Evolutionary conservation across 2,888 invertebrate genomes (phyloP), one percentile per base, ranked within the genome.

Genomic region (Harpalus rubripes): DNA sequence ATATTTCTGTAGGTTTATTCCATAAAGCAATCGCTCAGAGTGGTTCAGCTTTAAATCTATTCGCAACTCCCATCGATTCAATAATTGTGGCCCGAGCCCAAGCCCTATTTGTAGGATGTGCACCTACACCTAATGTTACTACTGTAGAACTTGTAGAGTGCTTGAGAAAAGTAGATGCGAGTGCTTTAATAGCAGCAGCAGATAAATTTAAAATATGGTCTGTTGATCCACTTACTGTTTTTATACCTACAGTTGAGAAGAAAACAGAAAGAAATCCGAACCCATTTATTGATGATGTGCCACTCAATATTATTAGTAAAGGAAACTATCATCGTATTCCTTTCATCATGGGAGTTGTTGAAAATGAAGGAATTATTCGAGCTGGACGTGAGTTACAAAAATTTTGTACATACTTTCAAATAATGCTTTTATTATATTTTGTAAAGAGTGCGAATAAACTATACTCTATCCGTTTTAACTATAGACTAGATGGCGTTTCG

Each of bases 281-380:
- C 39, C 91, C 93, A 0, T 93, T 93, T 87, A 86, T 93, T 0
- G 91, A 90, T 0, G 89, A 89, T 81, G 89, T 91, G 82, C 93
- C 93, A 0, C 79, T 88, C 10, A 87, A 90, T 12, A 87, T 92
- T 44, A 87, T 93, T 22, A 87, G 88, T 72, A 86, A 87, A 59
- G 92, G 92, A 10, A 88, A 89, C 52, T 92, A 92, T 79, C 88
- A 88, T 10, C 89, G 90, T 16, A 90, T 93, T 1, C 93, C 93
- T 0, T 92, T 91, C 91, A 91, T 93, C 86, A 88, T 91, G 8
- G 93, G 93, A 4, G 88, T 90, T 0, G 91, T 92, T 1, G 90
- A 91, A 0, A 88, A 91, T 4, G 93, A 93, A 87, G 93, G 93
- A 18, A 91, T 92, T 1, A 90, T 93, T 12, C 90, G 92, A 81